Base-by-base conservation (phyloP, 2,797 vertebrate genomes). In the Stomatorhinus walkeri region DNA sequence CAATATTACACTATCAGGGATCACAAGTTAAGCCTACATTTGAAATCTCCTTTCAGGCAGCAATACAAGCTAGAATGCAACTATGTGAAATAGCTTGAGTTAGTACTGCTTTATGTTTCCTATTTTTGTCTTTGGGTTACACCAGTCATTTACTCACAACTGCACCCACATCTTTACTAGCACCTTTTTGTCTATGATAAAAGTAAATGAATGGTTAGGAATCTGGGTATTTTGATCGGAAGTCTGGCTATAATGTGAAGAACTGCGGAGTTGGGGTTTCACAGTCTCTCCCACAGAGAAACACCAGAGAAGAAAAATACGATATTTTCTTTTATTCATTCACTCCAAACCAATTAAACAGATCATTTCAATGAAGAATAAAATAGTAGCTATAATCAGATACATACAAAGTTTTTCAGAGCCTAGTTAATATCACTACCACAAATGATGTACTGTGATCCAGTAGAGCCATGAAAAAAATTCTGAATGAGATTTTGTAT, bases 1-100 rank as follows among this genome's bases (percentile, higher is more conserved):
- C 93, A 93, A 94, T 91, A 93, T 79, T 81, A 14, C 88, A 61
- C 88, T 88, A 87, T 89, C 72, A 16, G 81, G 88, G 81, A 43
- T 24, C 79, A 64, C 54, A 85, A 68, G 56, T 76, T 86, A 72
- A 16, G 3, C 46, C 40, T 87, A 51, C n/a, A 19, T 87, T 56
- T 59, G 7, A 56, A 87, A 32, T 51, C 12, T 4, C 49, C 76
- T 43, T 46, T n/a, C 76, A 43, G 76, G 19, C 19, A 46, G 9
- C 76, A 81, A 36, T 16, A 5, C 14, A 72, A 36, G 68, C 32
- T 72, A 36, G 68, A 72, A 40, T 72, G 68, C 68, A 72, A 16
- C 32, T 72, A 32, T 72, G 68, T 40, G 68, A 72, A 72, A 40
- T 6, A 72, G 68, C 68, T 36, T 72, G 32, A 72, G 16, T 81